phyloP scores from a whole-genome alignment of 2,797 vertebrate species.

The Pempheris klunzingeri region DNA sequence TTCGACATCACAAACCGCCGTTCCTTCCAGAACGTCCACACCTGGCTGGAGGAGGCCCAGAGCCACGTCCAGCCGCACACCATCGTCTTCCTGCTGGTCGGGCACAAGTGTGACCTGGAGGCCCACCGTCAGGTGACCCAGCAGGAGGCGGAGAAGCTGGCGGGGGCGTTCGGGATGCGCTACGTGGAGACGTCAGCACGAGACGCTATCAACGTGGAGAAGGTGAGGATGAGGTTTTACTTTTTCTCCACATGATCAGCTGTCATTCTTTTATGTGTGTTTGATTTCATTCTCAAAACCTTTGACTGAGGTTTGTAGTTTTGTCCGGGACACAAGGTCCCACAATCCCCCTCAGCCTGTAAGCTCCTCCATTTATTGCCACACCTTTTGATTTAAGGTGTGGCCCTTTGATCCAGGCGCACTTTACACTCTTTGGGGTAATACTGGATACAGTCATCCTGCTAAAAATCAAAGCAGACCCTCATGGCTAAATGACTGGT shows the following conservation, averaged over 20 bases:
- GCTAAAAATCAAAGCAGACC: no score
- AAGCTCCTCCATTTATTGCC: no score
- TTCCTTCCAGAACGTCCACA: slow-evolving; percentile 95
- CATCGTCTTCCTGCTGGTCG: slow-evolving; percentile 95
- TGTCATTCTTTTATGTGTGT: background rate
- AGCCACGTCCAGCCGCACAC: slow-evolving; percentile 94
- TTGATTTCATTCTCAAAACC: background rate
- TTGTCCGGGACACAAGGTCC: no score
- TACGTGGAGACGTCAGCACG: slow-evolving; percentile 94
- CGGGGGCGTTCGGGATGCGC: slow-evolving; percentile 89
- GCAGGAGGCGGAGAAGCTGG: slow-evolving; percentile 94
- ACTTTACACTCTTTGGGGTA: no score
- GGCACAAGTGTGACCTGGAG: slow-evolving; percentile 96
- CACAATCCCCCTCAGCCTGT: no score
- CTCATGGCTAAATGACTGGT: no score
- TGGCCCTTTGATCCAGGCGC: no score
- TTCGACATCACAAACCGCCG: slow-evolving; percentile 97
- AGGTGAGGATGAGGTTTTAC: slow-evolving; percentile 61
- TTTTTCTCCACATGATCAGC: background rate
- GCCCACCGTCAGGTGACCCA: slow-evolving; percentile 89
- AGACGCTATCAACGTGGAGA: slow-evolving; percentile 94
- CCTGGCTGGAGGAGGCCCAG: slow-evolving; percentile 96
- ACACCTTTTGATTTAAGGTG: no score
- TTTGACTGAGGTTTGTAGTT: no score
- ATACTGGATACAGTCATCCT: no score